Evolutionary conservation across 2,888 invertebrate genomes (phyloP).

Genomic region (Mylabris sibirica): DNA sequence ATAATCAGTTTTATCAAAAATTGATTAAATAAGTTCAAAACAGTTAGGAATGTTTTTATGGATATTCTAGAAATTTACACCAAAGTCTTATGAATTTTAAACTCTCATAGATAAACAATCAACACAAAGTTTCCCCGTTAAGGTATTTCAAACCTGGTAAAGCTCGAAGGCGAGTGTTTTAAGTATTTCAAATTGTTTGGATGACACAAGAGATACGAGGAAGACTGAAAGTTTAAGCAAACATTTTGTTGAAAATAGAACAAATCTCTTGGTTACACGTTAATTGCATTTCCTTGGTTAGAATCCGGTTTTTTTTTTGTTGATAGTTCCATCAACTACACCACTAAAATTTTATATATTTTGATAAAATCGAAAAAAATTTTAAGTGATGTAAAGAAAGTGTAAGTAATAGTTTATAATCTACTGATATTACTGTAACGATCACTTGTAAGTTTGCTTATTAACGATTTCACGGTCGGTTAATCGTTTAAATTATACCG

Average conservation of each 20-base stretch:
- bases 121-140: background rate
- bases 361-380: too few relatives aligned
- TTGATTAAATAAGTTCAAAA: too few relatives aligned
- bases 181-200: background rate
- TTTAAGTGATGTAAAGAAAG: background rate
- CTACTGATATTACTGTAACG: background rate
- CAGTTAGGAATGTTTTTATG: too few relatives aligned
- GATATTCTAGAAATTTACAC: too few relatives aligned
- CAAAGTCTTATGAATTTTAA: too few relatives aligned
- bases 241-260: background rate
- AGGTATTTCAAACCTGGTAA: background rate
- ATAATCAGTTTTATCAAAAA: too few relatives aligned
- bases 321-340: too few relatives aligned
- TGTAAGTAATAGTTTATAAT: background rate
- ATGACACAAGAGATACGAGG: background rate
- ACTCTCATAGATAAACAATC: too few relatives aligned
- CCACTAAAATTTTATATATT: too few relatives aligned
- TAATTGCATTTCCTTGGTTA: background rate
- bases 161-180: background rate
- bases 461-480: background rate
- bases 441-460: background rate
- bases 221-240: background rate
- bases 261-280: background rate
- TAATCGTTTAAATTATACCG: background rate
- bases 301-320: background rate